Evolutionary conservation across 2,113 vertebrate genomes (phyloP).

Genomic region (Rallus limicola): DNA sequence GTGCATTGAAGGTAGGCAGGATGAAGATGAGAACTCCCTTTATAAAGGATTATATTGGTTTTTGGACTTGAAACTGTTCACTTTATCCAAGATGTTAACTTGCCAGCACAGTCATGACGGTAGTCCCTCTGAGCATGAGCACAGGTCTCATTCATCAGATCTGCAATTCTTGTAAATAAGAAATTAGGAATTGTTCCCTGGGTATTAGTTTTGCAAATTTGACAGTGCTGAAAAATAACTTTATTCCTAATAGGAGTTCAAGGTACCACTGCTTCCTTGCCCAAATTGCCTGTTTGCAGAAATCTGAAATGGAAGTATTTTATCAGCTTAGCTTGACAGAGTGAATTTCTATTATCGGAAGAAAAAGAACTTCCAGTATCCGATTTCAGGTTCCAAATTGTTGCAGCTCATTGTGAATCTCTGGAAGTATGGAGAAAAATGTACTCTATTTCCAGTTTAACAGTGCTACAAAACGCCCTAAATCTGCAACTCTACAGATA

Average conservation of each 20-base stretch:
- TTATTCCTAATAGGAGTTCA: not conserved
- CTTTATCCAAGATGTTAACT: not conserved
- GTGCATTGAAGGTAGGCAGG: rapidly evolving
- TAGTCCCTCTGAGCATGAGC: not conserved
- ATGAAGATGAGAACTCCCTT: not conserved
- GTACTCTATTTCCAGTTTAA: not conserved
- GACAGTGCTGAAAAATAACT: not conserved
- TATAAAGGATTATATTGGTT: not conserved
- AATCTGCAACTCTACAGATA: not conserved
- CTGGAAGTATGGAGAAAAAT: not conserved
- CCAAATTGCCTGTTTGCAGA: constrained; percentile 24
- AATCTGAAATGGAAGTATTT: constrained; percentile 11
- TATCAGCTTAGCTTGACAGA: constrained; percentile 1
- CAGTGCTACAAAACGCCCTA: not conserved
- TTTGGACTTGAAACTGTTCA: not conserved
- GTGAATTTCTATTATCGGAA: not conserved
- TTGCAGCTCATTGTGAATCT: constrained; percentile 2
- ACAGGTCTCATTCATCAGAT: not conserved
- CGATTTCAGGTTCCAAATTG: not conserved
- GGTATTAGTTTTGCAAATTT: constrained; percentile 22
- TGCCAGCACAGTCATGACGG: rapidly evolving
- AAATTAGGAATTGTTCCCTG: not conserved
- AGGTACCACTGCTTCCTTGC: not conserved
- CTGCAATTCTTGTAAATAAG: not conserved
- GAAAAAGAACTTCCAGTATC: not conserved